Evolutionary conservation across 2,113 vertebrate genomes (phyloP).

Genomic region (Otolemur garnettii): DNA sequence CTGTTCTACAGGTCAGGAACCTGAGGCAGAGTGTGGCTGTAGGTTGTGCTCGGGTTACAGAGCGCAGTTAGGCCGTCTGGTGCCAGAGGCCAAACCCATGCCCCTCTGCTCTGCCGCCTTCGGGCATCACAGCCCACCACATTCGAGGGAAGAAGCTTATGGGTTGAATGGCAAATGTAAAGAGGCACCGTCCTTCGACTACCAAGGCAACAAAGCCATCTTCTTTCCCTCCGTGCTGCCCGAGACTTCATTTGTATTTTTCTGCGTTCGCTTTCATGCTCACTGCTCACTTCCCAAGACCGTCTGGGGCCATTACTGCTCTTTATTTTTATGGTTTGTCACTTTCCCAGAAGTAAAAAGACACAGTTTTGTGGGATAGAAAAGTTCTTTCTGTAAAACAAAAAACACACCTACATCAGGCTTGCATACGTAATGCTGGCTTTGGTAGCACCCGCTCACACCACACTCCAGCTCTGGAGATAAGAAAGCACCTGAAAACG

Average conservation of each 20-base stretch:
- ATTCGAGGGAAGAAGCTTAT: background rate
- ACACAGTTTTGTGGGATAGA: background rate
- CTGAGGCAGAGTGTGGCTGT: background rate
- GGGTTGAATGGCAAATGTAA: background rate
- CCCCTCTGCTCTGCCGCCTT: background rate
- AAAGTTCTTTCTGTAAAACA: constrained; percentile 10
- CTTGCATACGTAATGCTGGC: background rate
- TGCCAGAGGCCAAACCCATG: background rate
- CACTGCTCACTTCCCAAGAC: background rate
- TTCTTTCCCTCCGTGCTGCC: background rate
- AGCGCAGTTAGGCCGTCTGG: background rate
- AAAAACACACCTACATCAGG: background rate
- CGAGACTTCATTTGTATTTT: constrained; percentile 17
- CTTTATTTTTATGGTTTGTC: constrained; percentile 54
- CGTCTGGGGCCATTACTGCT: background rate
- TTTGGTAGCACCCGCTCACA: background rate
- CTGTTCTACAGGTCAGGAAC: background rate
- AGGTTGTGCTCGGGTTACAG: background rate
- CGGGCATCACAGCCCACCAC: fast-evolving
- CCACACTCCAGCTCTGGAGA: background rate
- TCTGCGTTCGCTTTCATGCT: background rate
- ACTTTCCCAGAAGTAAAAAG: background rate
- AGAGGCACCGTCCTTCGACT: background rate
- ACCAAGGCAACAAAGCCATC: background rate
- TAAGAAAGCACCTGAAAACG: background rate